These are phyloP conservation scores for Diceros bicornis DNA, from an alignment of 2,797 vertebrate genomes.

Conservation along the genomic window DNA sequence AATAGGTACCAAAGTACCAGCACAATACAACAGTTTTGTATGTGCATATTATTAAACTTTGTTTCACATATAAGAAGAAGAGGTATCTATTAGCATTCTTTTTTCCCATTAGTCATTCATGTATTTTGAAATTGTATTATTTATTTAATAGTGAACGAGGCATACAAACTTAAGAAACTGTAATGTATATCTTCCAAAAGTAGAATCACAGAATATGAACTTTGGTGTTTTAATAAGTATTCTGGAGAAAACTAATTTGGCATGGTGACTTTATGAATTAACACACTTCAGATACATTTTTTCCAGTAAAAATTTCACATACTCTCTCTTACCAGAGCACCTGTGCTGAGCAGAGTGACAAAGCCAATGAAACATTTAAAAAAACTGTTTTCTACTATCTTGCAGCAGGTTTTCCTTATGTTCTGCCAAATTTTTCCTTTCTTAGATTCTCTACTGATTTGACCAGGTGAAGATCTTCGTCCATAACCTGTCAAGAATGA, in stretches of 20 bases:
- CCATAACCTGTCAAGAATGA: conserved; percentile 90
- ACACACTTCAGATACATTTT: not conserved
- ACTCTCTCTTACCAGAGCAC: conserved; percentile 92
- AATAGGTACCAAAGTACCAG: not conserved
- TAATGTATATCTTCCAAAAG: not conserved
- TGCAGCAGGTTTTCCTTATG: conserved; percentile 95
- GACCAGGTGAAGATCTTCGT: conserved; percentile 88
- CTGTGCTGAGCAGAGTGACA: conserved; percentile 97
- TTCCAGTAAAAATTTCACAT: conserved; percentile 61
- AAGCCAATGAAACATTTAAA: conserved; percentile 98
- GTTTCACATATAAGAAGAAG: not conserved
- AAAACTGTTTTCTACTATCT: conserved; percentile 97
- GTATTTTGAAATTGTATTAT: conserved; percentile 48
- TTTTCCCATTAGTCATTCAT: not conserved
- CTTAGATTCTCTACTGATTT: conserved; percentile 87
- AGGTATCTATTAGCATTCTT: not conserved
- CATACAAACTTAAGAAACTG: not conserved
- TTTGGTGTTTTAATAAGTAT: not conserved
- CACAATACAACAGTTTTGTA: not conserved
- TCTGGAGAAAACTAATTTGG: not conserved
- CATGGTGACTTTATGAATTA: not conserved
- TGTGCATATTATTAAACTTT: not conserved
- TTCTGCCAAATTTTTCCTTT: conserved; percentile 93
- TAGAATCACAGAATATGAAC: conserved; percentile 2
- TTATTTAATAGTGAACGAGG: not conserved